Conservation (phyloP, 2,888 invertebrate species). For the Melipona bicolor region DNA sequence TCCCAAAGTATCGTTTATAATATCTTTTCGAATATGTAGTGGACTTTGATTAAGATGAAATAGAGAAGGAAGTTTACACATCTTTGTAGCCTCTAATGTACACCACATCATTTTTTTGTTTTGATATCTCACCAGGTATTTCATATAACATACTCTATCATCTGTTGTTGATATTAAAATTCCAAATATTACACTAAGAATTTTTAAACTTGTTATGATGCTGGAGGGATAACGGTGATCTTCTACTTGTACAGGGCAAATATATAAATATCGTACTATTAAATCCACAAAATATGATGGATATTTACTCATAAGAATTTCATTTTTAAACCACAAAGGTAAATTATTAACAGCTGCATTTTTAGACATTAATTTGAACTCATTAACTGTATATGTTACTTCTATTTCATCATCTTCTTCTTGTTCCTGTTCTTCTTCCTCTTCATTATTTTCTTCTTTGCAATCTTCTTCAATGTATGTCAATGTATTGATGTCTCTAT, state of each 20-base stretch:
- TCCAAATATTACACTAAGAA: slow-evolving; percentile 87
- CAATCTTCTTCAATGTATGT: slow-evolving; percentile 51
- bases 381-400: slow-evolving; percentile 16
- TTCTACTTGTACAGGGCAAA: slow-evolving; percentile 90
- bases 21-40: slow-evolving; percentile 72
- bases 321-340: slow-evolving; percentile 87
- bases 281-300: slow-evolving; percentile 90
- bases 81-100: slow-evolving; percentile 54
- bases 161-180: slow-evolving; percentile 76
- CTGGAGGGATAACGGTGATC: slow-evolving; percentile 87
- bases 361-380: not conserved
- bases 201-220: slow-evolving; percentile 86
- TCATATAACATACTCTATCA: slow-evolving; percentile 65
- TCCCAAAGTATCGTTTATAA: slow-evolving; percentile 85
- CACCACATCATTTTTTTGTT: slow-evolving; percentile 66
- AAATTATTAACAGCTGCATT: slow-evolving; percentile 53
- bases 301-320: slow-evolving; percentile 87
- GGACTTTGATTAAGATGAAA: slow-evolving; percentile 77
- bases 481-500: slow-evolving; percentile 67
- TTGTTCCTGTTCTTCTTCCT: slow-evolving; percentile 72
- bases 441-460: slow-evolving; percentile 47
- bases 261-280: slow-evolving; percentile 87
- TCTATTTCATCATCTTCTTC: slow-evolving; percentile 61
- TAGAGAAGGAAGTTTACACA: slow-evolving; percentile 79
- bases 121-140: slow-evolving; percentile 77